A percentile compares a stretch with the other conserved stretches of the same genome.
Conservation (phyloP, 2,888 invertebrate species). For the Parthenolecanium corni region DNA sequence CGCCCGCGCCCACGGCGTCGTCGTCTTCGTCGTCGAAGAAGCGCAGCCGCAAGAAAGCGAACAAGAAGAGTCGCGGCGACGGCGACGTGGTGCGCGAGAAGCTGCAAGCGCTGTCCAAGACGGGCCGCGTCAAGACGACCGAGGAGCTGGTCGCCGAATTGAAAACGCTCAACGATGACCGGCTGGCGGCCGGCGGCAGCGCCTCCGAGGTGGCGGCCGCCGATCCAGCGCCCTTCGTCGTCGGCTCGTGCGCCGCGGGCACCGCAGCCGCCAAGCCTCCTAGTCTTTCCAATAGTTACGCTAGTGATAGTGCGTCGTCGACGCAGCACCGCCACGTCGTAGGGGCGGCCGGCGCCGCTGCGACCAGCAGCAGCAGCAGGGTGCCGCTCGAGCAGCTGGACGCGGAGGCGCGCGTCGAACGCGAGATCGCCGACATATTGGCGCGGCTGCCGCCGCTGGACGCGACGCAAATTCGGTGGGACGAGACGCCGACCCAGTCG, state of each 20-base stretch:
- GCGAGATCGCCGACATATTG: slow-evolving; percentile 40
- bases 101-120: slow-evolving; percentile 47
- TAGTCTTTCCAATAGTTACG: slow-evolving; percentile 34
- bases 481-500: slow-evolving; percentile 35
- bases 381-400: background rate
- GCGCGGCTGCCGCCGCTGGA: slow-evolving; percentile 56
- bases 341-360: background rate
- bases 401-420: slow-evolving; percentile 14
- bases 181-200: slow-evolving; percentile 33
- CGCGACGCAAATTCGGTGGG: slow-evolving; percentile 45
- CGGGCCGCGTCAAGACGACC: slow-evolving; percentile 60
- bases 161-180: slow-evolving; percentile 32
- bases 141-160: slow-evolving; percentile 55
- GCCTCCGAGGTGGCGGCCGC: slow-evolving; percentile 15
- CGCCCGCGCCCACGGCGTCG: slow-evolving; percentile 28
- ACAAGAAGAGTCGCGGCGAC: slow-evolving; percentile 38
- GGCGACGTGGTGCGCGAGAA: slow-evolving; percentile 47
- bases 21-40: slow-evolving; percentile 39
- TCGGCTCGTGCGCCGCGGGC: background rate
- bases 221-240: background rate
- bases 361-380: background rate
- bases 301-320: slow-evolving; percentile 31
- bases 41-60: slow-evolving; percentile 46
- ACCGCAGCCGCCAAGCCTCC: slow-evolving; percentile 30
- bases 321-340: background rate